A percentile compares a stretch with the other conserved stretches of the same genome.
phyloP scores from a whole-genome alignment of 2,888 invertebrate species.

The Furcula furcula region DNA sequence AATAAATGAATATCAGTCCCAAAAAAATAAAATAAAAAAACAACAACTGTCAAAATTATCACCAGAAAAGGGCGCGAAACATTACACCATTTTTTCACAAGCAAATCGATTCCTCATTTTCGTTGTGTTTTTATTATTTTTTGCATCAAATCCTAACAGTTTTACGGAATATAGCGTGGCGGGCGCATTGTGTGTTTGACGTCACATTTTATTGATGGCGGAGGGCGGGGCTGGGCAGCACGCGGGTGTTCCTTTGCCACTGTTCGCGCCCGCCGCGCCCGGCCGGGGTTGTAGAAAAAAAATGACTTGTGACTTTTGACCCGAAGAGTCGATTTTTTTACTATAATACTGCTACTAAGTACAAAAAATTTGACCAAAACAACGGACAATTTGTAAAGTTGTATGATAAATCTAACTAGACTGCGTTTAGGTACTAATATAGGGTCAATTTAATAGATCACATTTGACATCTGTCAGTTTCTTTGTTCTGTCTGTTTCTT shows the following conservation, averaged over 20 bases:
- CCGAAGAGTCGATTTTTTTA: neutral
- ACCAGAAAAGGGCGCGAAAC: conserved; percentile 1
- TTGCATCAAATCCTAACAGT: conserved; percentile 2
- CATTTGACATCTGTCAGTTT: too few species aligned
- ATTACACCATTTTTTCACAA: neutral
- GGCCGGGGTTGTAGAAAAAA: conserved; percentile 37
- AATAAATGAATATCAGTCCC: too few species aligned
- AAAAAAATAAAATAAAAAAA: conserved; percentile 1
- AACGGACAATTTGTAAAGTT: too few species aligned
- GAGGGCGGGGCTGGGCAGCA: conserved; percentile 21
- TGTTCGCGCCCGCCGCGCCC: conserved; percentile 16
- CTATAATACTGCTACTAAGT: too few species aligned
- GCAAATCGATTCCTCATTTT: conserved; percentile 25
- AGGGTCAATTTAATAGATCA: too few species aligned
- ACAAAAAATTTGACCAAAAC: too few species aligned
- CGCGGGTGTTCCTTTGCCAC: conserved; percentile 42
- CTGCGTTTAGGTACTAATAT: too few species aligned
- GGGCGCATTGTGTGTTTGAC: conserved; percentile 18
- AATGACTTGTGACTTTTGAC: conserved; percentile 21
- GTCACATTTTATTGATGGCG: conserved; percentile 12
- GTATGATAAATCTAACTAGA: too few species aligned
- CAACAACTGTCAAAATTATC: neutral
- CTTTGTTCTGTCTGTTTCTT: too few species aligned
- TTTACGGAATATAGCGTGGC: conserved; percentile 3
- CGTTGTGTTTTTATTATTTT: neutral